Evolutionary conservation across 2,113 vertebrate genomes (phyloP).

Genomic region (Papio anubis): DNA sequence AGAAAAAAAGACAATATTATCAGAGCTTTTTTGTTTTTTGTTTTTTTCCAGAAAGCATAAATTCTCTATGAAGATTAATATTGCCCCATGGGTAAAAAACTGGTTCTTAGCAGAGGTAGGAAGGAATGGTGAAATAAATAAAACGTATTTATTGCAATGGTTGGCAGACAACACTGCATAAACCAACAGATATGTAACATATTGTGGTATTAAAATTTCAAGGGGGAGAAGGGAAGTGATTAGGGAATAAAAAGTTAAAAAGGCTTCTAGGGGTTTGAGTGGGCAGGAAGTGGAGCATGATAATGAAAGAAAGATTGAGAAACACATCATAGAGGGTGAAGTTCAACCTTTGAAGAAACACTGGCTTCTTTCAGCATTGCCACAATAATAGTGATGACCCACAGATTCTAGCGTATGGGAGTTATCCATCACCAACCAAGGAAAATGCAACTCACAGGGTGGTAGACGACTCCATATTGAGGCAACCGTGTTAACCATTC

Average conservation of each 20-base stretch:
- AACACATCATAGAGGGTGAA: background rate
- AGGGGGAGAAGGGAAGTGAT: background rate
- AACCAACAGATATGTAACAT: background rate
- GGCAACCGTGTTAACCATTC: background rate
- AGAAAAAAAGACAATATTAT: background rate
- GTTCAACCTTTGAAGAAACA: background rate
- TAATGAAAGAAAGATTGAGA: background rate
- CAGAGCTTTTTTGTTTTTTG: background rate
- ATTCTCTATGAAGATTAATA: background rate
- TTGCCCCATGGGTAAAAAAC: background rate
- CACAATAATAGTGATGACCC: background rate
- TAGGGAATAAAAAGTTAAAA: background rate
- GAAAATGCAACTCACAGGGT: conserved; percentile 4
- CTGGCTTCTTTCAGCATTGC: background rate
- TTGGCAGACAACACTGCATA: background rate
- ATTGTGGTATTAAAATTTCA: conserved; percentile 8
- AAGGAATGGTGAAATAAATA: background rate
- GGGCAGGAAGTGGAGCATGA: background rate
- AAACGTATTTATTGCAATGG: background rate
- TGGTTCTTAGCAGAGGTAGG: background rate
- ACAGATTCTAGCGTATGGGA: conserved; percentile 10
- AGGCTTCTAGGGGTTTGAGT: background rate
- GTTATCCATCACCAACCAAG: conserved; percentile 21
- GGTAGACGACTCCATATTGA: conserved; percentile 23
- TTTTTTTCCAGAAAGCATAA: background rate